Evolutionary conservation across 2,888 invertebrate species (phyloP), one percentile per base, ranked within the genome.

Genomic region (Erpobdella octoculata): DNA sequence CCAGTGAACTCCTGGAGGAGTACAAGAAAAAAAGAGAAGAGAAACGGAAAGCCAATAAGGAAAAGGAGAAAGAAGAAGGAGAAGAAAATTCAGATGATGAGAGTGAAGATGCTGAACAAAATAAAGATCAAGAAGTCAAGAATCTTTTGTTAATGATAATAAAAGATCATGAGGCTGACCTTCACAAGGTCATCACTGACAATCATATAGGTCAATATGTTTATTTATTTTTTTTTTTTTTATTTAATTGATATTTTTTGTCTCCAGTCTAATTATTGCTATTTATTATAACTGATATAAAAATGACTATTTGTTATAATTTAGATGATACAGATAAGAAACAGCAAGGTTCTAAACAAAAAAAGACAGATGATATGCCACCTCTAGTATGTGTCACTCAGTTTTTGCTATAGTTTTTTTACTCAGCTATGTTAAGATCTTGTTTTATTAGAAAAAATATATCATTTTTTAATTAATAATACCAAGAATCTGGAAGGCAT

Each of bases 1-100:
- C 95, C 79, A 93, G 93, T 86, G 89, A 91, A 73, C 88, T 93
- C 75, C 87, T 97, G 76, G 94, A 95, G 83, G 91, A 92, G 75
- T 96, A 92, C 84, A 93, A 93, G 87, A 74, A 74, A 69, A 79
- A 81, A 74, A 79, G 80, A 74, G 38, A 62, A 18, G 31, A 48
- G 35, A 73, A 73, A 70, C 72, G 69, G 71, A 74, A 68, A 53
- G 48, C 38, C 73, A 62, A 41, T 58, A 68, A 74, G 6, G 48
- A 71, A 37, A 71, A 71, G 65, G 71, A 58, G 5, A 64, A 65
- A 18, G 68, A 53, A 37, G 71, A 71, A 35, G 62, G 62, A 5
- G 73, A 66, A 21, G 46, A 48, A 15, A 73, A 48, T 18, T 48
- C 68, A 5, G 72, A 53, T 5, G 76, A 76, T 59, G 75, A 78